These are phyloP conservation scores for Pammene fasciana DNA, from an alignment of 2,888 invertebrate genomes.

Conservation along the genomic window DNA sequence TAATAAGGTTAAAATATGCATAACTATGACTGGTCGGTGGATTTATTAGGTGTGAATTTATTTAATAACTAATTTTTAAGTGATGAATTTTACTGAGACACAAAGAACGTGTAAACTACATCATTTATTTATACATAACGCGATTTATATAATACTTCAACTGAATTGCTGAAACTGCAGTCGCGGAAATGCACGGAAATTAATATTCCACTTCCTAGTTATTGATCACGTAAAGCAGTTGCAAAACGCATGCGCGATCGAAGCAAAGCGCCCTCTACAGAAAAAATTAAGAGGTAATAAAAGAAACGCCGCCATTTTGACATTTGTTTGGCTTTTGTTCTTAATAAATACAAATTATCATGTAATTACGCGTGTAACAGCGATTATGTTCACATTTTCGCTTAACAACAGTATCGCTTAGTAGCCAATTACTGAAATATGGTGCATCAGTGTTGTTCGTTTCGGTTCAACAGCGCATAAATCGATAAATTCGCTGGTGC, in stretches of 20 bases:
- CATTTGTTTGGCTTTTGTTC: constrained; percentile 84
- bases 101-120: background rate
- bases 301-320: constrained; percentile 82
- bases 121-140: constrained; percentile 9
- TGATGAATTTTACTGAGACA: background rate
- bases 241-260: constrained; percentile 74
- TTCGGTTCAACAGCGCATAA: constrained; percentile 63
- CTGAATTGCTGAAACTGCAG: constrained; percentile 7
- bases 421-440: constrained; percentile 52
- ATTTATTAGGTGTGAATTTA: too few relatives aligned
- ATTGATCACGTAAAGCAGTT: constrained; percentile 60
- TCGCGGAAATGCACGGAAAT: constrained; percentile 39
- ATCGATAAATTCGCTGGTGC: constrained; percentile 75
- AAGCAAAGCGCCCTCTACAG: constrained; percentile 69
- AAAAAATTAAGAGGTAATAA: constrained; percentile 53
- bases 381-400: constrained; percentile 56
- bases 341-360: constrained; percentile 64
- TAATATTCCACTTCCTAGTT: constrained; percentile 43
- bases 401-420: constrained; percentile 50
- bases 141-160: constrained; percentile 18
- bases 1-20: too few relatives aligned
- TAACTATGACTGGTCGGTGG: too few relatives aligned
- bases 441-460: constrained; percentile 56
- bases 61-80: too few relatives aligned
- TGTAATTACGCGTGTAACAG: constrained; percentile 62